Base-by-base conservation (phyloP, 2,797 vertebrate species). In the Euphonia xanthogaster region DNA sequence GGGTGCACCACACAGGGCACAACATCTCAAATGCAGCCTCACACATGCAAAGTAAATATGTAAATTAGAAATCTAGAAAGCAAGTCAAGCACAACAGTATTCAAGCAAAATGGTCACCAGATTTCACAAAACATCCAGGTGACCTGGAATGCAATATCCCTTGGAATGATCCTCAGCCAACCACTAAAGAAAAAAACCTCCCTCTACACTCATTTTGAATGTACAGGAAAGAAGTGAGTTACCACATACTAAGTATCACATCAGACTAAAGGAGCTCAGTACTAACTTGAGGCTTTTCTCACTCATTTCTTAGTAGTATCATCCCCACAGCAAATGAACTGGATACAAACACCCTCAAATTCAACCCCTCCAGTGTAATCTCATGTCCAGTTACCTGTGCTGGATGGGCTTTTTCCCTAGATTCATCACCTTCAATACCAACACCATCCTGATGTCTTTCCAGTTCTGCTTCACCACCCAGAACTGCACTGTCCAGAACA, bases 331-430 rank as follows among this genome's bases (percentile, higher is more conserved):
- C 30, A 93, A 76, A 12, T 47, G 25, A 82, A 78, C 15, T 39
- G 20, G 23, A 61, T 21, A 53, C 6, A 40, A 4, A 37, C 1
- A 58, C 7, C 30, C 35, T 47, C 28, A 57, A 60, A 79, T 47
- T 65, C 16, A 12, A 45, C 10, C 18, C 35, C 13, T 62, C 20
- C 11, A 10, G n/a, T 35, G 44, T 17, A 83, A 63, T 45, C 42
- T 95, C n/a, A 60, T 4, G 22, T 39, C 27, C 35, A 74, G 13
- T 94, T 96, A 97, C 96, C 95, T 96, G 71, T 68, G 67, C 39
- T 74, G 54, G 57, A 66, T 12, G 9, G 2, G 48, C 6, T 71
- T 92, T 35, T 37, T 53, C 65, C 61, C 57, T n/a, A 47, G 75
- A 57, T 63, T 80, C 53, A 55, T 25, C 76, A 24, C 30, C 39